These are phyloP conservation scores for Odiellus spinosus DNA, from an alignment of 2,888 invertebrate genomes.

Conservation along the genomic window DNA sequence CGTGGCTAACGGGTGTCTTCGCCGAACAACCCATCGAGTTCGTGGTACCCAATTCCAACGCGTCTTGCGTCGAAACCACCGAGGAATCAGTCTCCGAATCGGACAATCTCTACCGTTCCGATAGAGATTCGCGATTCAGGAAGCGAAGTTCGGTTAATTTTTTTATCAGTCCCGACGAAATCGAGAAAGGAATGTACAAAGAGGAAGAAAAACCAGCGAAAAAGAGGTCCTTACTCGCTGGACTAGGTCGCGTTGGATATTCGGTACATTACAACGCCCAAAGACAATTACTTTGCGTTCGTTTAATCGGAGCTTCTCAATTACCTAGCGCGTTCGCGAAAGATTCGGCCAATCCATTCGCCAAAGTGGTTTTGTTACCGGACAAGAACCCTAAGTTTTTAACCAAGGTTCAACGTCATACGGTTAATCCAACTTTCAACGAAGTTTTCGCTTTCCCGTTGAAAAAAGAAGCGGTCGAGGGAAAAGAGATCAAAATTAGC, in stretches of 20 bases:
- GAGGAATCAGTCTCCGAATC: constrained; percentile 19
- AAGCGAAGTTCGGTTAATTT: constrained; percentile 2
- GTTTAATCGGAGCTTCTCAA: constrained; percentile 14
- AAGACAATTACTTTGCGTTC: constrained; percentile 15
- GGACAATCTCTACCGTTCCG: constrained; percentile 12
- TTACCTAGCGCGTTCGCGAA: constrained; percentile 21
- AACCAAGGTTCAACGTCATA: constrained; percentile 26
- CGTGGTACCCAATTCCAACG: constrained; percentile 18
- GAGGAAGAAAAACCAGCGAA: constrained; percentile 2
- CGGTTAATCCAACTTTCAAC: constrained; percentile 27
- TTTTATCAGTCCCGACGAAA: constrained; percentile 14
- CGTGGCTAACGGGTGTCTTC: no score
- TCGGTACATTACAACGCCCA: constrained; percentile 14
- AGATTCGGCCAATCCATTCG: constrained; percentile 25
- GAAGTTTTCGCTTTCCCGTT: constrained; percentile 25
- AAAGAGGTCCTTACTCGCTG: constrained; percentile 4
- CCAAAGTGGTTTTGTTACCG: constrained; percentile 28
- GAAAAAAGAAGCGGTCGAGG: constrained; percentile 9
- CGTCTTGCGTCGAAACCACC: constrained; percentile 8
- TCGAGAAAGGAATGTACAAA: constrained; percentile 14
- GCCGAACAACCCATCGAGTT: constrained; percentile 18
- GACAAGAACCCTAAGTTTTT: constrained; percentile 25
- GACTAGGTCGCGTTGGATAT: constrained; percentile 14
- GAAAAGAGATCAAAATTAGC: constrained; percentile 23
- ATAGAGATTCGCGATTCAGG: constrained; percentile 3